phyloP scores from a whole-genome alignment of 2,888 invertebrate genomes.

The Choreutis nemorana region DNA sequence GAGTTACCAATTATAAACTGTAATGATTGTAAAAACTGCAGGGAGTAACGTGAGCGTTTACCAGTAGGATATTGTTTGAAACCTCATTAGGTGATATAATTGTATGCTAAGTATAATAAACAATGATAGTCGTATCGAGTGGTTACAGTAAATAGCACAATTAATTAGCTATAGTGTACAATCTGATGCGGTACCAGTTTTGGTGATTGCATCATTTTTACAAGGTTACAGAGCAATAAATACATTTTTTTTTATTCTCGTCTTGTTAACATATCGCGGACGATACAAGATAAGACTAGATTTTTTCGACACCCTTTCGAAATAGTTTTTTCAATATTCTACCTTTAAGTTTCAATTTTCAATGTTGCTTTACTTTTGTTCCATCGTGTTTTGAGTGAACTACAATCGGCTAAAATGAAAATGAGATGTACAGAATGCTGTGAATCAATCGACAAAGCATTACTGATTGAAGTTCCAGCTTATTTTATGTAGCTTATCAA shows the following conservation, averaged over 20 bases:
- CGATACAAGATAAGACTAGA: constrained; percentile 20
- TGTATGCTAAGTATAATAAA: constrained; percentile 37
- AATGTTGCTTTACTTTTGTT: constrained; percentile 54
- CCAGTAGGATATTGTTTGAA: constrained; percentile 53
- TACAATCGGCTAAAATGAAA: no score
- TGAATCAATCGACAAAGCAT: no score
- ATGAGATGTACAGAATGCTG: no score
- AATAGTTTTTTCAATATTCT: no score
- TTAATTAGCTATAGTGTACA: constrained; percentile 46
- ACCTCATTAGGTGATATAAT: constrained; percentile 62
- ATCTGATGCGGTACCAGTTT: constrained; percentile 27
- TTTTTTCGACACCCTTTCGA: constrained; percentile 16
- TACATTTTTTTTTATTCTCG: constrained; percentile 15
- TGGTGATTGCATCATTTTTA: constrained; percentile 20
- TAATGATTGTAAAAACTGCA: no score
- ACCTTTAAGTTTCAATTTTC: no score
- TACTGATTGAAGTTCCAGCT: no score
- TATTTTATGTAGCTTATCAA: no score
- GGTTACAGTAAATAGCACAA: constrained; percentile 54
- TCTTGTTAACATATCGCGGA: constrained; percentile 36
- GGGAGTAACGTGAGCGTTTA: constrained; percentile 37
- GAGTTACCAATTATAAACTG: constrained; percentile 1
- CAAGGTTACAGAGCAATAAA: constrained; percentile 27
- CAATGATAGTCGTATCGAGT: constrained; percentile 29
- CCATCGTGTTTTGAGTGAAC: constrained; percentile 25